Percentiles rank a stretch among this genome's conserved stretches.
phyloP scores from a whole-genome alignment of 2,888 invertebrate species.

The Morpho achilles region DNA sequence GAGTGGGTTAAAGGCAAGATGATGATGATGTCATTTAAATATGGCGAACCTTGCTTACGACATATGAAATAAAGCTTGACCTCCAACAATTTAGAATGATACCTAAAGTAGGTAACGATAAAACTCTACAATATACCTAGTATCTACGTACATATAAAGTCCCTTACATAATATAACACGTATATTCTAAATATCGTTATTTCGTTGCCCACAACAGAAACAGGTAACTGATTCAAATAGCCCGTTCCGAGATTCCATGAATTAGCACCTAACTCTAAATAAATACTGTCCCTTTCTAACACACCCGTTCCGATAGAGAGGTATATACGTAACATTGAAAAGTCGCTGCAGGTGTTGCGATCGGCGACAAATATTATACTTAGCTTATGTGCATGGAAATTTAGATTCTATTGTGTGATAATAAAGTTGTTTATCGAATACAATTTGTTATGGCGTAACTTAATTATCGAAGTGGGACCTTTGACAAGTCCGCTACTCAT shows the following conservation, averaged over 20 bases:
- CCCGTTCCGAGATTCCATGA: conserved; percentile 45
- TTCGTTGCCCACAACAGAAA: conserved; percentile 28
- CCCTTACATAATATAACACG: too few species aligned
- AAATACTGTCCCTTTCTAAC: conserved; percentile 35
- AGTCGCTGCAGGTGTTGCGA: conserved; percentile 35
- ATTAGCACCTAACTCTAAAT: conserved; percentile 45
- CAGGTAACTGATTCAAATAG: conserved; percentile 28
- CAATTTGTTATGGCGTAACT: conserved; percentile 12
- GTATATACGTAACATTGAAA: conserved; percentile 21
- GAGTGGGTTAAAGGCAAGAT: too few species aligned
- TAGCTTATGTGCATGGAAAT: conserved; percentile 19
- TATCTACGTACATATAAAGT: too few species aligned
- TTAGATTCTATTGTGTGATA: conserved; percentile 15
- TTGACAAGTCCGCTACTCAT: conserved; percentile 48
- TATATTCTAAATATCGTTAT: not conserved
- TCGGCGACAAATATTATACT: conserved; percentile 32
- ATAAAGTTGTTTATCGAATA: conserved; percentile 15
- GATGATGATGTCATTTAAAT: too few species aligned
- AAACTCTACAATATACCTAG: too few species aligned
- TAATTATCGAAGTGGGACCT: conserved; percentile 51
- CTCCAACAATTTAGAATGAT: too few species aligned
- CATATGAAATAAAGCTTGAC: too few species aligned
- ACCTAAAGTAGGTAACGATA: too few species aligned
- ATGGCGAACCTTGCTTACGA: too few species aligned
- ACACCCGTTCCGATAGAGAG: conserved; percentile 29